Evolutionary conservation across 2,113 vertebrate genomes (phyloP).

Genomic region (Pardalotus punctatus): DNA sequence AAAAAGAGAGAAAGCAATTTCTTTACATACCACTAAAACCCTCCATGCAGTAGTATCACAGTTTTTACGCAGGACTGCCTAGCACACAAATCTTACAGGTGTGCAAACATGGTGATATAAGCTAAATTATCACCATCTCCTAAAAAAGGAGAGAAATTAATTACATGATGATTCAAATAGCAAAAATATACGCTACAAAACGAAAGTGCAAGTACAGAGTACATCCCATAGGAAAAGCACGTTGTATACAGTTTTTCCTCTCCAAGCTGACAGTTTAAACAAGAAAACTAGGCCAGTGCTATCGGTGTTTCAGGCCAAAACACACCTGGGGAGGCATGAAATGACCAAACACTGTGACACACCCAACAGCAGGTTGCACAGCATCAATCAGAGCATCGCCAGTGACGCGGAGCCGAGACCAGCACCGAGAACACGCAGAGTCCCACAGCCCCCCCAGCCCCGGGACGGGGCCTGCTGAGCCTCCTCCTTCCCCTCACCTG

Average conservation of each 20-base stretch:
- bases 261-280: neutral
- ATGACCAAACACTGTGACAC: neutral
- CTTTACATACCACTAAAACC: neutral
- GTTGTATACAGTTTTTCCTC: neutral
- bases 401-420: accelerated
- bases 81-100: neutral
- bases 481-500: conserved; percentile 75
- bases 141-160: neutral
- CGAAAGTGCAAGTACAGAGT: accelerated
- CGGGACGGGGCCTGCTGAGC: neutral
- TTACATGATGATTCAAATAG: accelerated
- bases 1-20: neutral
- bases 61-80: neutral
- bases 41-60: too few relatives aligned
- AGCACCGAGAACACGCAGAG: too few relatives aligned
- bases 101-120: accelerated
- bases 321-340: neutral
- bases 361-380: accelerated
- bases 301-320: neutral
- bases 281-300: accelerated
- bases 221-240: accelerated
- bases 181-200: neutral
- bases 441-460: accelerated
- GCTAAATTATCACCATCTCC: neutral
- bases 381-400: accelerated